Evolutionary conservation across 2,113 vertebrate genomes (phyloP), one percentile per base, ranked within the genome.

Genomic region (Ginglymostoma cirratum): DNA sequence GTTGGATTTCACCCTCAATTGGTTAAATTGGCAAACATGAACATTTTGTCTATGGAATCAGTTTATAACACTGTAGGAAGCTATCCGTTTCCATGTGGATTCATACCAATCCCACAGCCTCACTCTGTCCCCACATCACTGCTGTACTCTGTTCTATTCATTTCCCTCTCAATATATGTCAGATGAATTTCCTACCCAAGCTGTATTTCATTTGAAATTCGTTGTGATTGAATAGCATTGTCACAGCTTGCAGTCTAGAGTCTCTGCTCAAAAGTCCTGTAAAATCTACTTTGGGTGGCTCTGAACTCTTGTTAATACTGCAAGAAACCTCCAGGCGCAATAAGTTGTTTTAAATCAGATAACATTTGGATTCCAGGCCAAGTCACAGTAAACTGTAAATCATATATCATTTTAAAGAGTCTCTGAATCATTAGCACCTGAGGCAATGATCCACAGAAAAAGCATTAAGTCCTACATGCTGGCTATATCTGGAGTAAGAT

Each of bases 321-420:
- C n/a, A 80, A 38, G 38, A 80, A 38, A 76, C n/a, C 76, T 80
- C n/a, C 78, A 38, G 78, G 78, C 78, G 42, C n/a, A 80, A 80
- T 80, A 38, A 80, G n/a, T n/a, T n/a, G n/a, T 80, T 80, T 80
- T 80, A 80, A 80, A 80, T 80, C 78, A 38, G n/a, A 80, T 80
- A 80, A 80, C 78, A 38, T 80, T 38, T 80, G 78, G 78, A 80
- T 38, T 42, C 78, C 15, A 34, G n/a, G n/a, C 78, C 78, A 80
- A 80, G 78, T 38, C n/a, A 76, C 72, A 76, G 27, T 76, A 30
- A 80, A 80, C 76, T 80, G 34, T 38, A n/a, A n/a, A 80, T 80
- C n/a, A 5, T 80, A 80, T 80, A 80, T 80, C 76, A 80, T 80
- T 80, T 80, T 80, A 38, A 80, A n/a, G 34, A 80, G 76, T 38